Evolutionary conservation across 2,888 invertebrate genomes (phyloP).

Genomic region (Tetheella fluctuosa): DNA sequence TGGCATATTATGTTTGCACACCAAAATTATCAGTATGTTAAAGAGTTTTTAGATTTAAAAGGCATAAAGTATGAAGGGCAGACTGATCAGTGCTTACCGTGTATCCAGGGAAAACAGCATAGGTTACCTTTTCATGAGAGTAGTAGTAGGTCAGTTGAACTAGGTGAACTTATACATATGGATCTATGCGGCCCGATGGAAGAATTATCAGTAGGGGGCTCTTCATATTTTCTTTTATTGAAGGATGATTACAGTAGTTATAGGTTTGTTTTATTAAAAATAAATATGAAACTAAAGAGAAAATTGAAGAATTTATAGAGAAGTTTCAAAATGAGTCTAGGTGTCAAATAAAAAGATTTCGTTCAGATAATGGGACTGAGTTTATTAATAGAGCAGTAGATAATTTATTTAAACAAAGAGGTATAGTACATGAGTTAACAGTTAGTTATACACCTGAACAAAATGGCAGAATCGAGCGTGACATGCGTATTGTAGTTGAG

Average conservation of each 20-base stretch:
- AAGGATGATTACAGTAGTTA: not conserved
- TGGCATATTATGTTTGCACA: conserved; percentile 28
- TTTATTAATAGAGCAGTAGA: not conserved
- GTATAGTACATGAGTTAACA: not conserved
- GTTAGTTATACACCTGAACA: not conserved
- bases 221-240: not conserved
- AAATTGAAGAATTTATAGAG: not conserved
- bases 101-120: too few species aligned
- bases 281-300: not conserved
- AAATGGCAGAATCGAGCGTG: not conserved
- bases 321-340: not conserved
- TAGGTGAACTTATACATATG: too few species aligned
- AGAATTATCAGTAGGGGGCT: too few species aligned
- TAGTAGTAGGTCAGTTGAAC: too few species aligned
- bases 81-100: too few species aligned
- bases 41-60: not conserved
- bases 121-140: too few species aligned
- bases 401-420: not conserved
- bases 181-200: too few species aligned
- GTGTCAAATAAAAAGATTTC: not conserved
- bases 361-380: not conserved
- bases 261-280: not conserved
- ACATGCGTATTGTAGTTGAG: not conserved
- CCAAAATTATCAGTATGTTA: conserved; percentile 23
- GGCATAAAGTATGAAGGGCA: too few species aligned